phyloP scores from a whole-genome alignment of 2,888 invertebrate species.

The Nysson spinosus region DNA sequence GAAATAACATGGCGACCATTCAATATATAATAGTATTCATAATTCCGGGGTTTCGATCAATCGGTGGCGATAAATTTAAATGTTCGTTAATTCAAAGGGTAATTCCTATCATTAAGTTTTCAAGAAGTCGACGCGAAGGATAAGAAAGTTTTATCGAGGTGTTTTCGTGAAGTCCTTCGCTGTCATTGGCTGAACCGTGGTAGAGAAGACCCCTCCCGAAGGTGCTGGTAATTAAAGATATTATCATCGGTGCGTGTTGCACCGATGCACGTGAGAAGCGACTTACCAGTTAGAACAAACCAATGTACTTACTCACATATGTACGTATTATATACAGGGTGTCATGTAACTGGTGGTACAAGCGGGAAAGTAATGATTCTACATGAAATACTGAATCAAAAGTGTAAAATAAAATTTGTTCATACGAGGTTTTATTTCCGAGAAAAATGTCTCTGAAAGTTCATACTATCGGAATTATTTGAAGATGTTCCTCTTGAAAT shows the following conservation, averaged over 20 bases:
- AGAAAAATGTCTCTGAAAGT: too few relatives aligned
- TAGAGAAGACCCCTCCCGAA: constrained; percentile 37
- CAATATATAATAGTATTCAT: too few relatives aligned
- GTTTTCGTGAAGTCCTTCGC: neutral
- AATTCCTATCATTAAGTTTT: constrained; percentile 2
- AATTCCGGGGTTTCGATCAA: too few relatives aligned
- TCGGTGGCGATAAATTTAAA: too few relatives aligned
- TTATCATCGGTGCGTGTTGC: constrained; percentile 74
- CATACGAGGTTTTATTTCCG: too few relatives aligned
- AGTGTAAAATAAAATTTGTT: too few relatives aligned
- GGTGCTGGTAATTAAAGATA: constrained; percentile 73
- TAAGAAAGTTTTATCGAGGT: constrained; percentile 20
- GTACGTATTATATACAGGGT: neutral
- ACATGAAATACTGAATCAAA: constrained; percentile 40
- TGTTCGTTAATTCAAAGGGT: constrained; percentile 3
- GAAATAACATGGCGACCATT: too few relatives aligned
- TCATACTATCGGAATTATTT: too few relatives aligned
- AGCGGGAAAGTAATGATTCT: constrained; percentile 26
- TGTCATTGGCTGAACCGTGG: constrained; percentile 57
- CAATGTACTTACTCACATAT: constrained; percentile 16
- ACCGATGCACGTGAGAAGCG: constrained; percentile 49
- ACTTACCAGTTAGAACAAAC: constrained; percentile 28
- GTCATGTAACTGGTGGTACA: constrained; percentile 42
- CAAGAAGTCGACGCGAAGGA: neutral
- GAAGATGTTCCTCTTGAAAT: too few relatives aligned